phyloP scores from a whole-genome alignment of 2,797 vertebrate genomes.

The Tamandua tetradactyla region DNA sequence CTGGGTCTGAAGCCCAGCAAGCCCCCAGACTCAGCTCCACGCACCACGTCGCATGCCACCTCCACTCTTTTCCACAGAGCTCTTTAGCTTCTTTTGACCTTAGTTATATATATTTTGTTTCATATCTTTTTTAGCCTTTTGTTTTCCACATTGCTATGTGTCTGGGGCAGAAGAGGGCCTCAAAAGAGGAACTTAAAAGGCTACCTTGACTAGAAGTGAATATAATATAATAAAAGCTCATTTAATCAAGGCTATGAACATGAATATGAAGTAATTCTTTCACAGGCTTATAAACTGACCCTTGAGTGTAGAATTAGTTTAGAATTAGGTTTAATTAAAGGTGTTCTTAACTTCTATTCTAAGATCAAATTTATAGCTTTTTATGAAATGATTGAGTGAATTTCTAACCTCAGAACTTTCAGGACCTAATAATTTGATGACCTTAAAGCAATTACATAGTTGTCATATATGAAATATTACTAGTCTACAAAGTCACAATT shows the following conservation, averaged over 20 bases:
- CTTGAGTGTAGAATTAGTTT: conserved; percentile 2
- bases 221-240: neutral
- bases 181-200: neutral
- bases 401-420: conserved; percentile 30
- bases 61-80: neutral
- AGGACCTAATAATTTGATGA: neutral
- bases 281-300: neutral
- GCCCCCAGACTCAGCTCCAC: neutral
- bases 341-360: neutral
- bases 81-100: neutral
- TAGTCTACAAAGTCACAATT: neutral
- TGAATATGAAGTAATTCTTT: neutral
- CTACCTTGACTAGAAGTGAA: neutral
- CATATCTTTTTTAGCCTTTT: neutral
- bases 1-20: neutral
- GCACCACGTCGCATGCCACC: neutral
- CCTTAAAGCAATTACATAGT: neutral
- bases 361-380: conserved; percentile 5
- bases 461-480: neutral
- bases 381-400: neutral
- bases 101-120: neutral
- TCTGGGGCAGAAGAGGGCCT: neutral
- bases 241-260: neutral
- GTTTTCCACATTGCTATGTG: neutral
- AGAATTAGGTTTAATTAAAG: neutral